Conservation (phyloP, 2,113 vertebrate species). For the Bubo bubo region DNA sequence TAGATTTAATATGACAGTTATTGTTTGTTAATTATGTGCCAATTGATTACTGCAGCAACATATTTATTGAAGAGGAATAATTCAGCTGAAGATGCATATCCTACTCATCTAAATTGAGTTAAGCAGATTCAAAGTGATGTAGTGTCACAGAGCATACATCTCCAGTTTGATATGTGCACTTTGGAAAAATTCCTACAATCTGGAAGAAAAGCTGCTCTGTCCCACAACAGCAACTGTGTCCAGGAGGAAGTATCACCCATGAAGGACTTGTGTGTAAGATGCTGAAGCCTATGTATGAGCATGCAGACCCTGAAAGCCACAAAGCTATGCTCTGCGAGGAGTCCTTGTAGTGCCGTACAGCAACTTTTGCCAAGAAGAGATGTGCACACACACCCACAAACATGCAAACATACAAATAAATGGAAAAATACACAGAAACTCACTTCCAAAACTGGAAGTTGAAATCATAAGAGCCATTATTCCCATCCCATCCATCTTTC, state of each 20-base stretch:
- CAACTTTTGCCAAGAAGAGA: background rate
- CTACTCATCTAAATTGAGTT: background rate
- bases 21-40: slow-evolving; percentile 27
- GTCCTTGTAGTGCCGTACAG: background rate
- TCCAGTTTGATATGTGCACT: background rate
- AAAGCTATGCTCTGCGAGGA: background rate
- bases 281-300: background rate
- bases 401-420: background rate
- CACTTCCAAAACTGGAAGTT: background rate
- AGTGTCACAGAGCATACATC: background rate
- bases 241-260: background rate
- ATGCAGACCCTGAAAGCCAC: background rate
- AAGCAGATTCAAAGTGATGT: background rate
- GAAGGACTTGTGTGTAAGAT: background rate
- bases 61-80: slow-evolving; percentile 48
- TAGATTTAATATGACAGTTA: slow-evolving; percentile 36
- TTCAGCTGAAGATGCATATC: slow-evolving; percentile 9
- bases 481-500: background rate
- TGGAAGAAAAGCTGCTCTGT: background rate
- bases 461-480: background rate
- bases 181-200: background rate
- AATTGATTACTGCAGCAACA: slow-evolving; percentile 53
- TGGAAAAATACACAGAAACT: background rate
- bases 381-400: background rate
- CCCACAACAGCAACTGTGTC: background rate